Conservation (phyloP, 2,797 vertebrate species). For the Hyperoplus lanceolatus region DNA sequence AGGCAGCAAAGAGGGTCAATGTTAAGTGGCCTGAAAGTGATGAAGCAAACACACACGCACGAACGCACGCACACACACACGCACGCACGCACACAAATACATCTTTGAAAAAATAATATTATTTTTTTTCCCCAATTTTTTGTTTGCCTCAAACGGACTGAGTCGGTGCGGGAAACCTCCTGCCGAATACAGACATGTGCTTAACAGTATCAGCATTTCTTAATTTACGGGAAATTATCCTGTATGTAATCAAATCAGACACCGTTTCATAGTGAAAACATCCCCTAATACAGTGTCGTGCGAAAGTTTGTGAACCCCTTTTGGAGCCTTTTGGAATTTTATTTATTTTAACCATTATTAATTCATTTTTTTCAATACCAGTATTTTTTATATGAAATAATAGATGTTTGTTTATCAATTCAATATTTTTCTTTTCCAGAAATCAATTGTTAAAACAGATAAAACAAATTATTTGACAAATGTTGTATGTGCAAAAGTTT, state of each 20-base stretch:
- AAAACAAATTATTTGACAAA: no score
- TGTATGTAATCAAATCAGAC: constrained; percentile 9
- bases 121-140: not conserved
- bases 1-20: constrained; percentile 18
- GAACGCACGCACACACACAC: not conserved
- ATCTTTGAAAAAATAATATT: no score
- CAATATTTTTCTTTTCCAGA: no score
- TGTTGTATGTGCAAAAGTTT: no score
- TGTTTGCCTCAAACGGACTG: constrained; percentile 10
- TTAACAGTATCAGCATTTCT: not conserved
- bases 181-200: constrained; percentile 24
- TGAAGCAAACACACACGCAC: not conserved
- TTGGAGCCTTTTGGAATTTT: no score
- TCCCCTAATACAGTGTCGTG: no score
- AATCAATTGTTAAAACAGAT: no score
- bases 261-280: not conserved
- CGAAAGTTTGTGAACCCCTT: no score
- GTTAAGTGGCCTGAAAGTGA: constrained; percentile 29
- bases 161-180: not conserved
- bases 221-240: not conserved
- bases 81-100: not conserved
- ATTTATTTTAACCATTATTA: no score
- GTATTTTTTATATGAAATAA: no score
- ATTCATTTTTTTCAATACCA: no score
- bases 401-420: no score